Base-by-base conservation (phyloP, 2,797 vertebrate genomes). In the Pristis pectinata region DNA sequence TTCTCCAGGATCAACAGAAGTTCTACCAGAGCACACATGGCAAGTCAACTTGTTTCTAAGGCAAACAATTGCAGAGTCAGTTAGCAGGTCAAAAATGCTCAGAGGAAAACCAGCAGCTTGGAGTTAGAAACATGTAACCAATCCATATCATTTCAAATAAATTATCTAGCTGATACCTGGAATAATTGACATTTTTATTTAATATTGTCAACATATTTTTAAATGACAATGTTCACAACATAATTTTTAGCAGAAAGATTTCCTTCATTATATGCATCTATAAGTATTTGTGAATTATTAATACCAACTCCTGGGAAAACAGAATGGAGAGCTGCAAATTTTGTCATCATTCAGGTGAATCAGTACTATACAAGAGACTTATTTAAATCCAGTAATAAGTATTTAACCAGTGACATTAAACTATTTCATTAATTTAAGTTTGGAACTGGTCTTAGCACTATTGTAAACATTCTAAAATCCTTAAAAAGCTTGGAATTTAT, bases 281-380 rank as follows among this genome's bases (percentile, higher is more conserved):
- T 59, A n/a, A 61, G 61, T 30, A 56, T 72, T 93, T 74, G 44
- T 53, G 67, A 92, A 92, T 92, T 92, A 49, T 93, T 49, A 93
- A 70, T 22, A 70, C 0, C 24, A n/a, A 30, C 56, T 59, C 34
- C 6, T 37, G 87, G 61, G 87, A 61, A 37, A 91, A 91, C n/a
- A 91, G 7, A 64, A 64, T 7, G 1, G 19, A 37, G 4, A 91
- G 87, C 34, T 64, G 19, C 91, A 91, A 41, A 19, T 3, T 7
- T 9, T 64, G 34, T 41, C 34, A 64, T 91, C 87, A 59, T 64
- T 34, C 17, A 91, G 34, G 59, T 10, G n/a, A 64, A 91, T 24
- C 34, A 24, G 5, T 15, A 64, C 64, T 64, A 64, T 64, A 64
- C 61, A 64, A 15, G 15, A 10, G 0, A 64, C 64, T 64, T 91